phyloP scores from a whole-genome alignment of 2,888 invertebrate genomes.

The Cosmia trapezina region DNA sequence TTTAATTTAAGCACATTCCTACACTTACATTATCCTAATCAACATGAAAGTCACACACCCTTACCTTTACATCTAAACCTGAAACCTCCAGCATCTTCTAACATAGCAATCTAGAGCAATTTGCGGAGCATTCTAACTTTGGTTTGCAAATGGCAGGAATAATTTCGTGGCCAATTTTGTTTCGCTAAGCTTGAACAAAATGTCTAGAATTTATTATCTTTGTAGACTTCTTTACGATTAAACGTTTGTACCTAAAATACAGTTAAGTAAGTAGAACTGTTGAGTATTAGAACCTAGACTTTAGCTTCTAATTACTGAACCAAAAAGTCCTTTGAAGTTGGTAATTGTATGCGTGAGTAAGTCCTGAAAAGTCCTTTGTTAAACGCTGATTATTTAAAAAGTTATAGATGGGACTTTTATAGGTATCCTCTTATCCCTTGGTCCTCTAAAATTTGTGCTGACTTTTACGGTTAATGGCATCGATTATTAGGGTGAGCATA shows the following conservation, averaged over 20 bases:
- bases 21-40: no score
- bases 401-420: slow-evolving; percentile 9
- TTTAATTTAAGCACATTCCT: no score
- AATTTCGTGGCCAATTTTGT: slow-evolving; percentile 57
- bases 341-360: slow-evolving; percentile 34
- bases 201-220: slow-evolving; percentile 2
- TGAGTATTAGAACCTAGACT: slow-evolving; percentile 21
- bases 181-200: slow-evolving; percentile 24
- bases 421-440: slow-evolving; percentile 12
- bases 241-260: neutral
- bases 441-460: slow-evolving; percentile 40
- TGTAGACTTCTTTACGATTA: slow-evolving; percentile 2
- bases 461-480: slow-evolving; percentile 12
- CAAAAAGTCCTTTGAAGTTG: slow-evolving; percentile 32
- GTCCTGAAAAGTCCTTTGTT: slow-evolving; percentile 12
- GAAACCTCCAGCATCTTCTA: neutral
- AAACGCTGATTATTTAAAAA: slow-evolving; percentile 25
- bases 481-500: slow-evolving; percentile 23
- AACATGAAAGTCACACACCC: neutral
- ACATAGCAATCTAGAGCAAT: slow-evolving; percentile 50
- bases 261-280: slow-evolving; percentile 6
- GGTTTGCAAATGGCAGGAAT: slow-evolving; percentile 66
- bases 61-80: neutral
- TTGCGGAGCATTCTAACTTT: slow-evolving; percentile 64
- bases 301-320: slow-evolving; percentile 33